Conservation (phyloP, 1,140 invertebrate genomes). For the Ylistrum balloti region DNA sequence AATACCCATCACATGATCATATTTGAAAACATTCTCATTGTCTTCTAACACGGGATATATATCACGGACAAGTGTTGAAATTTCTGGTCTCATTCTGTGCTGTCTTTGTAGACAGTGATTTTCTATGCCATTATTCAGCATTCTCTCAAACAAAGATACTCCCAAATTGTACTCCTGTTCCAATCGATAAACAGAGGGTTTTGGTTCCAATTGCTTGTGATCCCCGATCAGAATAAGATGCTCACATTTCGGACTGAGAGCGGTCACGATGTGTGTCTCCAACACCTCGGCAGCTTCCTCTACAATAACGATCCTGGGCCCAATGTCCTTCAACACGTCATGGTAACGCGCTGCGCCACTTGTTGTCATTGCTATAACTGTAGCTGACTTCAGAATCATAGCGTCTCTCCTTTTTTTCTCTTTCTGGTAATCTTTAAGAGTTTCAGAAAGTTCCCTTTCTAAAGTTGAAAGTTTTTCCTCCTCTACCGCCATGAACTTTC, state of each 20-base stretch:
- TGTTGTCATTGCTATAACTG: constrained; percentile 81
- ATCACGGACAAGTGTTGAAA: constrained; percentile 79
- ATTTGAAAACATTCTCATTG: constrained; percentile 74
- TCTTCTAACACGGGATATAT: constrained; percentile 81
- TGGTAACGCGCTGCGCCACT: constrained; percentile 78
- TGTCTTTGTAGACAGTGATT: constrained; percentile 75
- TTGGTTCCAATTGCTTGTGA: constrained; percentile 84
- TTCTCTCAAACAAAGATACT: constrained; percentile 81
- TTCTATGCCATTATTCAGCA: constrained; percentile 78
- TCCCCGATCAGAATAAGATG: constrained; percentile 94
- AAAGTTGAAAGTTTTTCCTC: constrained; percentile 51
- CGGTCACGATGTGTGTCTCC: constrained; percentile 78
- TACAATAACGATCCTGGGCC: constrained; percentile 78
- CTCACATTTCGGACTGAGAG: constrained; percentile 87
- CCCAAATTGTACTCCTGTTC: constrained; percentile 80
- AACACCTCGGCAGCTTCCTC: constrained; percentile 82
- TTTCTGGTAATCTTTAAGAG: constrained; percentile 62
- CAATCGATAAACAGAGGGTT: constrained; percentile 79
- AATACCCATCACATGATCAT: constrained; percentile 78
- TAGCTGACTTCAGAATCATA: constrained; percentile 73
- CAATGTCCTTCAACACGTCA: constrained; percentile 68
- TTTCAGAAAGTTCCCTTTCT: constrained; percentile 57
- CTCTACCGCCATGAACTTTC: constrained; percentile 57
- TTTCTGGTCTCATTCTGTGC: constrained; percentile 77
- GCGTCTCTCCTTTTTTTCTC: constrained; percentile 68